Base-by-base conservation (phyloP, 2,797 vertebrate genomes). In the Mallotus villosus region DNA sequence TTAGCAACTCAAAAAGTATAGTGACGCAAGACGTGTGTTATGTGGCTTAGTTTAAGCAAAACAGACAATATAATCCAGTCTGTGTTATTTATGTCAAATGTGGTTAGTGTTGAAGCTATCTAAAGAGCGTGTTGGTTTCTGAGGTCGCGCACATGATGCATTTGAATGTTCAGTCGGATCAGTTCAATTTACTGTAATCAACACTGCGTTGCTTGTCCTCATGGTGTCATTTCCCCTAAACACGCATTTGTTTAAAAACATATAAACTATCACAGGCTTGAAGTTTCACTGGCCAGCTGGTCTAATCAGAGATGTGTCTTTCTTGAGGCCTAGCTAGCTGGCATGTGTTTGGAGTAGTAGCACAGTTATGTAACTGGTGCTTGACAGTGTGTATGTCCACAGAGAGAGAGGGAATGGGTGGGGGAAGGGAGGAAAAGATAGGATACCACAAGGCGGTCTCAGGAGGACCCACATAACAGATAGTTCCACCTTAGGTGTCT, bases 351-450 rank as follows among this genome's bases (percentile, higher is more conserved):
- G 79, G 75, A 79, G 81, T 84, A 90, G 88, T 87, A 82, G 89
- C 81, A 87, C 85, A 78, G 88, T 93, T 93, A 93, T 92, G 90
- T 92, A 93, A 93, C 79, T 70, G 32, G 68, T 67, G 82, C 84
- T 86, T 66, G 80, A 82, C 86, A 74, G 81, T 83, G 83, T 74
- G 82, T 53, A 9, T 19, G 51, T 53, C 51, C 6, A n/a, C 51
- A 17, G 51, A 79, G 83, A 78, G 78, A 76, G 86, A 83, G 86
- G 80, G 76, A 77, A 81, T 61, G 75, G 24, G 68, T 83, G 77
- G 75, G 68, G 80, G 82, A 77, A 60, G 68, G 73, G 70, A 86
- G 72, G 78, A 78, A 78, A 9, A 17, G 21, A 21, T 41, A 29
- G 22, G 37, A 14, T 62, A 37, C 57, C 24, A 25, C 17, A 8